Evolutionary conservation across 2,797 vertebrate species (phyloP), one percentile per base, ranked within the genome.

Genomic region (Pyrocephalus nanus): DNA sequence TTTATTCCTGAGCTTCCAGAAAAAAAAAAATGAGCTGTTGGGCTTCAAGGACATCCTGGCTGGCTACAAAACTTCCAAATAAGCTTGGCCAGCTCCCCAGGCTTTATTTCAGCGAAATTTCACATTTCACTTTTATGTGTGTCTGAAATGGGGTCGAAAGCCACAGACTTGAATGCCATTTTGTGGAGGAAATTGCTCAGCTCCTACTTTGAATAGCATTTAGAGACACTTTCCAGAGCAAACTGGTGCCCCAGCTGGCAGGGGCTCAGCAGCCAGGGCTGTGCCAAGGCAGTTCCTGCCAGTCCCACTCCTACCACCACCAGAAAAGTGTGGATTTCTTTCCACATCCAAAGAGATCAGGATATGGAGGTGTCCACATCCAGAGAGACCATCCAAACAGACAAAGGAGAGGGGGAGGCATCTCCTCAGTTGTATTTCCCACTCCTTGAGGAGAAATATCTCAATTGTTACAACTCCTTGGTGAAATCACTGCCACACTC

Each of bases 271-370:
- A 75, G 19, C 29, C 80, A 21, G 71, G 30, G 58, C 51, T 64
- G 29, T 9, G 2, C 38, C 12, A 1, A 1, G 2, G 19, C 10
- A 1, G 7, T 0, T 77, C 11, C 27, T 1, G 3, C 61, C 3
- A 3, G 14, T 34, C 36, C 53, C 4, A 6, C 17, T 64, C 54
- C 22, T 45, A 67, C 4, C 38, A 47, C 47, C 23, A 3, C 1
- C 38, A 72, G 23, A 22, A 13, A 45, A 36, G 4, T 5, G 29
- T 3, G 38, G 36, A 34, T 60, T 66, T 81, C 55, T 21, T 72
- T 20, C 42, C 67, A 54, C 9, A 12, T 54, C 30, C 34, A 40
- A 45, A n/a, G 18, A 50, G n/a, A 50, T 11, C 16, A 16, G 22
- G 47, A 30, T 53, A 53, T 4, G 3, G 51, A 53, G 27, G 17